phyloP scores from a whole-genome alignment of 2,113 vertebrate genomes.

The Pteronura brasiliensis region DNA sequence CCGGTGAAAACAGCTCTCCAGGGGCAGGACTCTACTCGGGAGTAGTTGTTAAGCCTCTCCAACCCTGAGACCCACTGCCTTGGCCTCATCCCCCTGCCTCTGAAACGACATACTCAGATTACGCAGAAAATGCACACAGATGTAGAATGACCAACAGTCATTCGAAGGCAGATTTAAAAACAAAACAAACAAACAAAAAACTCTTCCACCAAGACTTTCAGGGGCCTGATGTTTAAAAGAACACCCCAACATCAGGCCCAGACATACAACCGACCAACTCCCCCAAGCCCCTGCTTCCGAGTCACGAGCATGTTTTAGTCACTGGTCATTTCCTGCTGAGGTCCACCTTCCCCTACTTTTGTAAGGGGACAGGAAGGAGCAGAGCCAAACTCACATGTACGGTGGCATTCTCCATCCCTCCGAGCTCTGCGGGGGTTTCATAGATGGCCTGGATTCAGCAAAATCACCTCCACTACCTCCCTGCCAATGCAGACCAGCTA shows the following conservation, averaged over 20 bases:
- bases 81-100: neutral
- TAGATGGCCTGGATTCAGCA: too few relatives aligned
- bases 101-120: neutral
- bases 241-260: neutral
- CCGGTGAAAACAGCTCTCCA: neutral
- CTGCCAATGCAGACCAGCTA: neutral
- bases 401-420: neutral
- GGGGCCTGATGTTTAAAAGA: neutral
- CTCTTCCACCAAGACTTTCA: neutral
- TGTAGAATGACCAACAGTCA: neutral
- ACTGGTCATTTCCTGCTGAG: neutral
- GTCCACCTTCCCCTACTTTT: neutral
- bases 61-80: neutral
- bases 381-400: neutral
- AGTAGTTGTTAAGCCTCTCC: neutral
- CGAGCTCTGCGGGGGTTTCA: neutral
- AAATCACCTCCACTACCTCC: neutral
- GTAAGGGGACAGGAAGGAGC: neutral
- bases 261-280: neutral
- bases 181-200: neutral
- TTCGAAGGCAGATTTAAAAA: neutral
- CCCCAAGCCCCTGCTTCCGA: neutral
- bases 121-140: neutral
- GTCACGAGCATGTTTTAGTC: neutral
- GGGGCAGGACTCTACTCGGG: rapidly evolving